Evolutionary conservation across 2,888 invertebrate genomes (phyloP).

Genomic region (Salticus scenicus): DNA sequence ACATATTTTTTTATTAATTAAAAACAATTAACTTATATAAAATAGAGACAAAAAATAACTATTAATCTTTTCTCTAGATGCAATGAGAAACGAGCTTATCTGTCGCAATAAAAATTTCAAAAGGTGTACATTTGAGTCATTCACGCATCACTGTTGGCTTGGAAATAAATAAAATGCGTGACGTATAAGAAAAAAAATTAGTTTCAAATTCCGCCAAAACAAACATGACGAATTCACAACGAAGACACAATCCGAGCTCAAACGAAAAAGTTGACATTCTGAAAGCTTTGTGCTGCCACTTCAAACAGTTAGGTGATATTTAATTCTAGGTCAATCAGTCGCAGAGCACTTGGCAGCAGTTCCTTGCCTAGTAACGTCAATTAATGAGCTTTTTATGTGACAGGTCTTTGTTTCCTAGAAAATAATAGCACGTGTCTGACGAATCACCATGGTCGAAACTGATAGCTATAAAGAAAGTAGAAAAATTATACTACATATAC

Average conservation of each 20-base stretch:
- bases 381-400: constrained; percentile 22
- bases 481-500: no score
- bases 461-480: no score
- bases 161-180: constrained; percentile 16
- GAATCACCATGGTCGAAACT: no score
- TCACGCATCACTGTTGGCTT: not conserved
- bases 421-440: no score
- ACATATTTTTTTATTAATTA: no score
- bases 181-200: constrained; percentile 15
- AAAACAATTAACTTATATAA: no score
- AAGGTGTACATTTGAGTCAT: not conserved
- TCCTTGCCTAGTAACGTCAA: constrained; percentile 15
- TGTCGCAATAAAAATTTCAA: not conserved
- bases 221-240: constrained; percentile 41
- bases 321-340: constrained; percentile 45
- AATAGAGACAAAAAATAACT: no score
- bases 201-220: constrained; percentile 41
- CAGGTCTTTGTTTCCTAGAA: constrained; percentile 10
- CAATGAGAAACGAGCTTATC: no score
- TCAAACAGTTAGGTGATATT: constrained; percentile 35
- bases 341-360: constrained; percentile 30
- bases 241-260: constrained; percentile 26
- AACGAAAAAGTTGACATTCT: constrained; percentile 29
- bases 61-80: no score
- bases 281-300: constrained; percentile 37